Evolutionary conservation across 2,113 vertebrate species (phyloP), one percentile per base, ranked within the genome.

Genomic region (Myrmecobius fasciatus): DNA sequence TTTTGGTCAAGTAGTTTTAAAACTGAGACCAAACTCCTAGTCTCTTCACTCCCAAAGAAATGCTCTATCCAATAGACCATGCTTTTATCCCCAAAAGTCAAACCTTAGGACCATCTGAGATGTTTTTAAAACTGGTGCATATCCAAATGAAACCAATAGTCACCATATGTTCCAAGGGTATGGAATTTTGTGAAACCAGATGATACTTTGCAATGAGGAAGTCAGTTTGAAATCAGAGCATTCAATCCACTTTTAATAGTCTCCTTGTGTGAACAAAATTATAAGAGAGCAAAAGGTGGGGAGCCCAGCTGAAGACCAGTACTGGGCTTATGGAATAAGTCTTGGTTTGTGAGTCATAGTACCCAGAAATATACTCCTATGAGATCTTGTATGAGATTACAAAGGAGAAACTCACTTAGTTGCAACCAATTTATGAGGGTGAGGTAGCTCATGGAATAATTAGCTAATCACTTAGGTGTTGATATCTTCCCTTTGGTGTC

Each of bases 381-480:
- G 46, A 90, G 48, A 90, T 47, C 46, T 83, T 83, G 48, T 90
- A 47, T 28, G 48, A 90, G 28, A 90, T 90, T 90, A 48, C 89
- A 90, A 90, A 90, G 67, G n/a, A 43, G n/a, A 56, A 83, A 14
- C 48, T 48, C 22, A 90, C 48, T 90, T 47, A 49, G 47, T 90
- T 90, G 89, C 46, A 49, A 90, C 48, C 25, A 31, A 51, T 90
- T 90, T 90, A 90, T 90, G 47, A 90, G 89, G 48, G 89, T 90
- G 89, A 90, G 89, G 89, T 90, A 90, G 89, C 89, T 90, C 89
- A 90, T 90, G 89, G 89, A 90, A 90, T 90, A 90, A 90, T 90
- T 90, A 90, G 9, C 89, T 90, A 90, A 90, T 90, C 89, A 48
- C 89, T 90, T 90, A 90, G 48, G 48, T 90, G 89, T 48, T 90